A percentile compares a stretch with the other conserved stretches of the same genome.
Conservation (phyloP, 2,888 invertebrate genomes). For the Zootermopsis nevadensis region DNA sequence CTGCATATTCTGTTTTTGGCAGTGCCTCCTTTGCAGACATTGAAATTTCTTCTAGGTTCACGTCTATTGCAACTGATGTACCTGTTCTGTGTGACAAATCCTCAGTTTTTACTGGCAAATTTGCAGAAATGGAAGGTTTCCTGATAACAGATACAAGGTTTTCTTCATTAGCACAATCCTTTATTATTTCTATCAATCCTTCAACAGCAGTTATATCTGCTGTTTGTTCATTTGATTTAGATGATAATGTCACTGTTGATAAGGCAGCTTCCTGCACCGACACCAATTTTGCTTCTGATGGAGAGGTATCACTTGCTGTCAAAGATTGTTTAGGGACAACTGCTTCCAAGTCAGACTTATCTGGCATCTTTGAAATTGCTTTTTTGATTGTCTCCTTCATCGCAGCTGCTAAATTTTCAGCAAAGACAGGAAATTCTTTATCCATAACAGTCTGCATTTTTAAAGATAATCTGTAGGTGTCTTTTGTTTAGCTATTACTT, state of each 20-base stretch:
- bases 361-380: conserved; percentile 15
- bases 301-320: background rate
- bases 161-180: too few species aligned
- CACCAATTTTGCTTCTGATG: background rate
- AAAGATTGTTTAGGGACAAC: background rate
- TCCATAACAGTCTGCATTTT: background rate
- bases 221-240: background rate
- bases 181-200: too few species aligned
- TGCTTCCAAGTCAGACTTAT: background rate
- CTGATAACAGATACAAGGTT: too few species aligned
- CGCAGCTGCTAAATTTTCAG: conserved; percentile 12
- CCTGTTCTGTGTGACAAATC: too few species aligned
- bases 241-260: background rate
- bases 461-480: background rate
- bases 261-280: background rate
- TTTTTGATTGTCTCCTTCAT: conserved; percentile 9
- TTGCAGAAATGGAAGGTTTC: too few species aligned
- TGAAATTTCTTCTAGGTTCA: too few species aligned
- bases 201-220: too few species aligned
- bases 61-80: too few species aligned
- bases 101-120: too few species aligned
- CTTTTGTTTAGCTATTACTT: conserved; percentile 20
- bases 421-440: background rate
- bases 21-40: too few species aligned
- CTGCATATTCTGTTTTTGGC: too few species aligned